Conservation (phyloP, 2,888 invertebrate species). For the Mesorhabditis sp. region DNA sequence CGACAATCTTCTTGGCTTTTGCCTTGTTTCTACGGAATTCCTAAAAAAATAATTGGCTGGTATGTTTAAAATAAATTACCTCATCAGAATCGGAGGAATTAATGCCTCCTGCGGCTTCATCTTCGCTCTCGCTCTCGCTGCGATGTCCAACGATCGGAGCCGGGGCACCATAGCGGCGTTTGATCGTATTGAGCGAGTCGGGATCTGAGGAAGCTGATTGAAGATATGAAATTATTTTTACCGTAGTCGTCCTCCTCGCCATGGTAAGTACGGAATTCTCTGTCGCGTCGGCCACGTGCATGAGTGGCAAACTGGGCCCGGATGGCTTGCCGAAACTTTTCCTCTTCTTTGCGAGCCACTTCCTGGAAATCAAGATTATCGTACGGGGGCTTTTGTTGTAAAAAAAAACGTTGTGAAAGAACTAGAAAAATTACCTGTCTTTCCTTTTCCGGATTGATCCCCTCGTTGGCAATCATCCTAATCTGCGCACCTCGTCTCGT, state of each 20-base stretch:
- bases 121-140: not conserved
- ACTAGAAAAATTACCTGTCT: not conserved
- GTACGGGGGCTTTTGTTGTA: too few relatives aligned
- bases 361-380: not conserved
- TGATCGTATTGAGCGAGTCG: not conserved
- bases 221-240: not conserved
- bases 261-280: not conserved
- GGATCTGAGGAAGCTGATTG: not conserved
- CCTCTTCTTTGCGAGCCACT: not conserved
- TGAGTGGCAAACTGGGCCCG: not conserved
- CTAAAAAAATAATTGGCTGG: not conserved
- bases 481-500: not conserved
- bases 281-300: not conserved
- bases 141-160: not conserved
- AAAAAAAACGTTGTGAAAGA: too few relatives aligned
- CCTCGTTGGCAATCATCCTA: not conserved
- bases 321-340: not conserved
- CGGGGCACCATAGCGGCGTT: not conserved
- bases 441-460: not conserved
- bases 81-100: not conserved
- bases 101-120: not conserved
- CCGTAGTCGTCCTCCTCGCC: not conserved
- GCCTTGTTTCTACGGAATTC: conserved; percentile 1
- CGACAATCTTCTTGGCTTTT: not conserved
- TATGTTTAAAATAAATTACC: not conserved